A percentile compares a stretch with the other conserved stretches of the same genome.
Conservation (phyloP, 1,140 invertebrate species). For the Drosophila pandora region DNA sequence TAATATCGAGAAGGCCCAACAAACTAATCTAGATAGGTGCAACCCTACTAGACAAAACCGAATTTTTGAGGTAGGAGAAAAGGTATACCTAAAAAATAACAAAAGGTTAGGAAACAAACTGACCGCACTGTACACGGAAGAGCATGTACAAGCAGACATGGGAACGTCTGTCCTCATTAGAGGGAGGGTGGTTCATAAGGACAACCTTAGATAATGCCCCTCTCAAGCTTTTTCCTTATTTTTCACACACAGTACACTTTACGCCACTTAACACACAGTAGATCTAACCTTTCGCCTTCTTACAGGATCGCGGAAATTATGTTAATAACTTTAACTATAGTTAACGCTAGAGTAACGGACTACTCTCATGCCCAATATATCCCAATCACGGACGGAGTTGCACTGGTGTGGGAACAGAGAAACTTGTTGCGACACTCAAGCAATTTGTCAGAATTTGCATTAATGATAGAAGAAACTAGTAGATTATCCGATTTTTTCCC, state of each 20-base stretch:
- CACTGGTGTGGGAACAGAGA: slow-evolving; percentile 7
- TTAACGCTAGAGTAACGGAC: slow-evolving; percentile 9
- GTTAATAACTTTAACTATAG: slow-evolving; percentile 6
- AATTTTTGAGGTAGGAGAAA: slow-evolving; percentile 5
- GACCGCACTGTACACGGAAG: slow-evolving; percentile 5
- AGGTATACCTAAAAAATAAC: slow-evolving; percentile 4
- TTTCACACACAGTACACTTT: background rate
- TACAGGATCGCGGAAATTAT: slow-evolving; percentile 5
- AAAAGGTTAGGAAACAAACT: slow-evolving; percentile 5
- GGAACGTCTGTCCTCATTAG: slow-evolving; percentile 15
- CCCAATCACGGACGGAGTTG: background rate
- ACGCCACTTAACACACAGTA: background rate
- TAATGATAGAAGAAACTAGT: slow-evolving; percentile 9
- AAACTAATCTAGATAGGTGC: slow-evolving; percentile 3
- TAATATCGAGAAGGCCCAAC: slow-evolving; percentile 6
- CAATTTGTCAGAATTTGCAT: slow-evolving; percentile 11
- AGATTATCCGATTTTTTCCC: slow-evolving; percentile 22
- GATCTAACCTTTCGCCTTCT: background rate
- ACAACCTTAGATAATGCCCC: slow-evolving; percentile 7
- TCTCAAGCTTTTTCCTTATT: background rate
- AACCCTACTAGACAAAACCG: slow-evolving; percentile 1
- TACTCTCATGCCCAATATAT: slow-evolving; percentile 1
- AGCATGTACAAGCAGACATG: slow-evolving; percentile 16
- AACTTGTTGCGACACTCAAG: slow-evolving; percentile 12
- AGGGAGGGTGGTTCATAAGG: background rate